phyloP scores from a whole-genome alignment of 2,888 invertebrate genomes.

The Invenusta paracnida region DNA sequence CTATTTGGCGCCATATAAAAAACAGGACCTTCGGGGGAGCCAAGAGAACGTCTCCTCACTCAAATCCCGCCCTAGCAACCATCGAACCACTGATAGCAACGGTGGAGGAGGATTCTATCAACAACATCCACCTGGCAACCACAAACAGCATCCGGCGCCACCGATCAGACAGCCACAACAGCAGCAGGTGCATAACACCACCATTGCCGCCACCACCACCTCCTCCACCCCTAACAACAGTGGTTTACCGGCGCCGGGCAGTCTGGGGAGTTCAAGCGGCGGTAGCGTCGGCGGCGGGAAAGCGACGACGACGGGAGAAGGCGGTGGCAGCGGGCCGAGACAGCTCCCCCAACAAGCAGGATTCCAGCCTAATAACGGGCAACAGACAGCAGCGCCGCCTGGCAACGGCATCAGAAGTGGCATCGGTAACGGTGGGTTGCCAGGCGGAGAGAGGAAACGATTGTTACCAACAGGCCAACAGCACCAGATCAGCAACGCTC shows the following conservation, averaged over 20 bases:
- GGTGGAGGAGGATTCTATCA: not conserved
- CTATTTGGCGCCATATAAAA: too few species aligned
- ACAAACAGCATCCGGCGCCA: not conserved
- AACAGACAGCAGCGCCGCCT: too few species aligned
- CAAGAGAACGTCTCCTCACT: not conserved
- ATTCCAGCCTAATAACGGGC: not conserved
- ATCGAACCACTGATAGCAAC: not conserved
- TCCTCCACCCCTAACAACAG: not conserved
- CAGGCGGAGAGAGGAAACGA: too few species aligned
- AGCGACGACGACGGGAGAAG: not conserved
- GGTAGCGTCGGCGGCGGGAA: not conserved
- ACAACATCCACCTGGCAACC: not conserved
- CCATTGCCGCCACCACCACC: not conserved
- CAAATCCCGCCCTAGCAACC: not conserved
- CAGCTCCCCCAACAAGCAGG: not conserved
- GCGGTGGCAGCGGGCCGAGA: not conserved
- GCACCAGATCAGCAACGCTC: not conserved
- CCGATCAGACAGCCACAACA: not conserved
- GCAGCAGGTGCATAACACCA: not conserved
- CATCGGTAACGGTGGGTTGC: too few species aligned
- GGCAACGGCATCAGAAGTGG: too few species aligned
- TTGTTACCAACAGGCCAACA: too few species aligned
- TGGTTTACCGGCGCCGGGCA: not conserved
- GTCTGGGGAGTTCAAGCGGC: not conserved
- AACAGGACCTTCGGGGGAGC: constrained; percentile 6